phyloP scores from a whole-genome alignment of 2,888 invertebrate genomes.

The Caenorhabditis afra region DNA sequence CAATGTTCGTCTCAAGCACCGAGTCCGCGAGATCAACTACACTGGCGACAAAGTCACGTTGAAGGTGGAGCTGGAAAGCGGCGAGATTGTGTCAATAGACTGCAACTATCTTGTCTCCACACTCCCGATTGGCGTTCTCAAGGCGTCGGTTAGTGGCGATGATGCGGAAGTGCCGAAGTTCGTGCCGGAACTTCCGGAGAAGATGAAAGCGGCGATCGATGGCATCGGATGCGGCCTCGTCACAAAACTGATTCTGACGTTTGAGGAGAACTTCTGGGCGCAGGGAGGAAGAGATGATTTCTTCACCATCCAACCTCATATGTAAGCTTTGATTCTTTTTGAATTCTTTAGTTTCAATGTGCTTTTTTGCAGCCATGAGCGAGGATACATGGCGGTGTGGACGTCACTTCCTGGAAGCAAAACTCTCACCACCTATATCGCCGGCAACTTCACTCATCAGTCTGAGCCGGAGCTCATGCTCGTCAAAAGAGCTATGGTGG shows the following conservation, averaged over 20 bases:
- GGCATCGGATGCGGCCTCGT: slow-evolving; percentile 87
- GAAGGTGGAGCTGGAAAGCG: neutral
- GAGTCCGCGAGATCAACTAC: slow-evolving; percentile 90
- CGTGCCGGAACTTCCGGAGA: slow-evolving; percentile 94
- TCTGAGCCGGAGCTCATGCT: slow-evolving; percentile 8
- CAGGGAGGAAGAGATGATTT: neutral
- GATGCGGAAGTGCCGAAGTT: slow-evolving; percentile 83
- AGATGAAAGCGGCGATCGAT: slow-evolving; percentile 95
- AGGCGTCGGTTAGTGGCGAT: slow-evolving; percentile 73
- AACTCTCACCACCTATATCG: slow-evolving; percentile 24
- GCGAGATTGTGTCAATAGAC: slow-evolving; percentile 78
- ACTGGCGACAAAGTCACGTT: slow-evolving; percentile 33
- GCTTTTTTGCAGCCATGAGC: slow-evolving; percentile 26
- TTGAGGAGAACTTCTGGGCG: slow-evolving; percentile 96
- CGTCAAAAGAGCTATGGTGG: slow-evolving; percentile 14
- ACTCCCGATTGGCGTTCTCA: slow-evolving; percentile 94
- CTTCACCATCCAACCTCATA: neutral
- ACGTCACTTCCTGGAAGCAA: slow-evolving; percentile 14
- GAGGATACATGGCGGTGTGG: slow-evolving; percentile 42
- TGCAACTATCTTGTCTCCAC: slow-evolving; percentile 96
- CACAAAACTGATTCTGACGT: slow-evolving; percentile 89
- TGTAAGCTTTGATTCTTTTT: slow-evolving; percentile 18
- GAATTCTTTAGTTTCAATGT: neutral
- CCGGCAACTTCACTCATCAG: neutral
- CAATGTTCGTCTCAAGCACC: slow-evolving; percentile 93